Evolutionary conservation across 2,888 invertebrate species (phyloP), one percentile per base, ranked within the genome.

Genomic region (Caenorhabditis sp.): DNA sequence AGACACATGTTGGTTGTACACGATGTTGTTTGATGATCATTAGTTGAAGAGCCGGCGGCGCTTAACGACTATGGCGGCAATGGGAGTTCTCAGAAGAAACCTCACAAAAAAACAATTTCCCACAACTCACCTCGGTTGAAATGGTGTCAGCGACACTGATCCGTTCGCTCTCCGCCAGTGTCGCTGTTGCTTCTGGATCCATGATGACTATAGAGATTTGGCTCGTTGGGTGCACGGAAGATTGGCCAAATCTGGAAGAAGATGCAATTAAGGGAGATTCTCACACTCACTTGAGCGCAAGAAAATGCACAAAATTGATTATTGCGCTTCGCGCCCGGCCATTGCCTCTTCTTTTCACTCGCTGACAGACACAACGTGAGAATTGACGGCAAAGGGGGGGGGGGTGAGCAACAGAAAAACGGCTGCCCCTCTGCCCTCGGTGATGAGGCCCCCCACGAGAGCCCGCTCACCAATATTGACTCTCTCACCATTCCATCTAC

Each of bases 391-490:
- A n/a, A n/a, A n/a, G n/a, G n/a, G n/a, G n/a, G n/a, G 47, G 32
- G 18, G 18, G 20, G 61, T 53, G 40, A 47, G 47, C 61, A 55
- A 56, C 64, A 55, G 56, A 72, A 72, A 40, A 72, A 72, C 64
- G 72, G 56, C 72, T 72, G 64, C 40, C 40, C 40, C 40, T 40
- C 40, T 40, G 40, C 64, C 20, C 28, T 32, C 56, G 58, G 37
- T 37, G 61, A 58, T 56, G 64, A 55, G 47, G 37, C 51, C 55
- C 53, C 37, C n/a, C n/a, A n/a, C 11, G 71, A 55, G 62, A 15
- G 37, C 61, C 26, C 56, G n/a, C 65, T 76, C 67, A 67, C 76
- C 67, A 76, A 76, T 76, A 76, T 76, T 76, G 76, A 76, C 76
- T 74, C 50, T 74, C 58, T 74, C 60, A 50, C 64, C 62, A 72